Base-by-base conservation (phyloP, 2,888 invertebrate genomes). In the Adela reaumurella region DNA sequence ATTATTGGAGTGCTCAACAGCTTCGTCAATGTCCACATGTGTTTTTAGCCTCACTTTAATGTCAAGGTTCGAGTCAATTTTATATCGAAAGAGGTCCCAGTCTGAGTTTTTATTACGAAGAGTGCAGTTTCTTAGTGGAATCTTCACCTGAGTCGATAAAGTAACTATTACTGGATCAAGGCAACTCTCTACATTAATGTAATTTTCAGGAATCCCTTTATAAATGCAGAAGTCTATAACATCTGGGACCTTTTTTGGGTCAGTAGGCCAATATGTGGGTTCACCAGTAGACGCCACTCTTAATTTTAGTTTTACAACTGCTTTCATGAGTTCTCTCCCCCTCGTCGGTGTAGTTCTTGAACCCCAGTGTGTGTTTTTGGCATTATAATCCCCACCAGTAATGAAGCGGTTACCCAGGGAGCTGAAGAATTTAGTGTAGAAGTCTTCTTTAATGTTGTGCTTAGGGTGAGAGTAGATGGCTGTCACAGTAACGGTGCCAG, bases 321-420 rank as follows among this genome's bases (percentile, higher is more conserved):
- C n/a, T 11, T 35, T 6, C 35, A 35, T 35, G 3, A 35, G n/a
- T 14, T 6, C 35, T 14, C 35, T 6, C n/a, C 52, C 52, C 46
- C 50, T 53, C 2, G 56, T 53, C n/a, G 52, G 49, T 19, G 47
- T 54, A 11, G 52, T 29, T 46, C 57, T 52, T 11, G 53, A 56
- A 3, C 57, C 56, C 57, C 56, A 58, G 11, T 46, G 20, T 28
- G 52, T 49, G 43, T 57, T 52, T 45, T 58, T 58, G 17, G 55
- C 50, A 44, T 58, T 58, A 43, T 49, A 58, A 45, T 57, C 55
- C 11, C 57, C 56, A 11, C 55, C 56, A 14, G 52, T 24, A n/a
- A 58, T 49, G 46, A 56, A 58, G 35, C 49, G 50, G 10, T 28
- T 19, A 17, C 54, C 57, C 16, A 57, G 50, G 17, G 51, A 47